phyloP scores from a whole-genome alignment of 2,113 vertebrate genomes.

The Uria aalge region DNA sequence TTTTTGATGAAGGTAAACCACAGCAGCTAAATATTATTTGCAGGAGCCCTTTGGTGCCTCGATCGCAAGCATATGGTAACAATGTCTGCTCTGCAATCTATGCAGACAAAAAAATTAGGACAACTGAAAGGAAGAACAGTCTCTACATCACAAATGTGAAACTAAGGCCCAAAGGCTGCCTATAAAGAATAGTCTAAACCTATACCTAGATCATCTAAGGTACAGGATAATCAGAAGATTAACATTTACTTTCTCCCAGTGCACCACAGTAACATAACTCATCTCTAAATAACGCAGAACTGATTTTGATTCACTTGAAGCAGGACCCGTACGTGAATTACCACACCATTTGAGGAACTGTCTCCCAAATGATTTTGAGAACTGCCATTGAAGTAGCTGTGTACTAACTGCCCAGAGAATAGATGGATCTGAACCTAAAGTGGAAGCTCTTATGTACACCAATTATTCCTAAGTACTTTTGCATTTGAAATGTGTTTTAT shows the following conservation, averaged over 20 bases:
- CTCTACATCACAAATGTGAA: neutral
- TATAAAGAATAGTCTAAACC: neutral
- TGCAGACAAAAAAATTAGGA: neutral
- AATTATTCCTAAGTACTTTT: neutral
- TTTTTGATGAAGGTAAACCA: neutral
- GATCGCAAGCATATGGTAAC: neutral
- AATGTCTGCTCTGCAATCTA: neutral
- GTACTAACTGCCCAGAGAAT: neutral
- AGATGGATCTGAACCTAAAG: neutral
- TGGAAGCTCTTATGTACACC: neutral
- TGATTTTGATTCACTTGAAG: neutral
- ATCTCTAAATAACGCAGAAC: neutral
- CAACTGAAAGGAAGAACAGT: neutral
- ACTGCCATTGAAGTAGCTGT: neutral
- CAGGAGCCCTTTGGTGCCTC: neutral
- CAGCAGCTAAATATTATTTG: neutral
- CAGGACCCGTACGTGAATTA: accelerated
- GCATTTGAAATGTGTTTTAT: neutral
- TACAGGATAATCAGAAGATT: neutral
- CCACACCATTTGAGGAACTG: neutral
- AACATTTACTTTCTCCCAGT: neutral
- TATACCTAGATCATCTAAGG: neutral
- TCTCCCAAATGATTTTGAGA: neutral
- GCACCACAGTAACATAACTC: neutral
- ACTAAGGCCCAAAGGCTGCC: neutral